Base-by-base conservation (phyloP, 2,888 invertebrate genomes). In the Lepidocyrtoides sp. region DNA sequence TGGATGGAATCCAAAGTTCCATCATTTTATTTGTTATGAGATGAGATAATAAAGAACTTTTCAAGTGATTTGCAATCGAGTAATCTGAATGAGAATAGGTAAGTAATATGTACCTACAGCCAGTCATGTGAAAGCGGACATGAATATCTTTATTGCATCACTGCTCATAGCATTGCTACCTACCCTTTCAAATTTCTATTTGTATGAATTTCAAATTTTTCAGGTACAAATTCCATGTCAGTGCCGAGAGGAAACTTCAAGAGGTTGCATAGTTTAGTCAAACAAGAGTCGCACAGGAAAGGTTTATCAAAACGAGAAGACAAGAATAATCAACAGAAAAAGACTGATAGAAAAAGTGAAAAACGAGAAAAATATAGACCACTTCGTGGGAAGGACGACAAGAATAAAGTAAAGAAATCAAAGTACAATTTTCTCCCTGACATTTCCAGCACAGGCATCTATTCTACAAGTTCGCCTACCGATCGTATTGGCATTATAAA, bases 171-270 rank as follows among this genome's bases (percentile, higher is more conserved):
- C 5, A 23, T 12, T 4, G 7, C 23, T 36, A 75, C 36, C 3
- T 29, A 66, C 3, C 8, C 48, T 60, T 60, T 60, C 60, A 14
- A n/a, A n/a, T n/a, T n/a, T n/a, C n/a, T n/a, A n/a, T 26, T 60
- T 60, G 26, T 44, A 79, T 88, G 69, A 88, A 48, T 87, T 82
- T 29, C 36, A 69, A 48, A 82, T 91, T 54, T 84, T 77, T 84
- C 88, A 91, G 91, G 41, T 75, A 84, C 88, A 88, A 91, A 91
- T 89, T 84, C 91, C 83, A 87, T 87, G 91, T 91, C 91, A 75
- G 60, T 84, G 44, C 89, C 89, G 41, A 75, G 79, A 54, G 23
- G 54, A 32, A 81, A 82, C n/a, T 51, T 72, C 4, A 82, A 57
- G 17, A 89, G 32, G 63, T 20, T 77, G 14, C 12, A 66, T 23